Evolutionary conservation across 2,113 vertebrate species (phyloP).

Genomic region (Penelope pileata): DNA sequence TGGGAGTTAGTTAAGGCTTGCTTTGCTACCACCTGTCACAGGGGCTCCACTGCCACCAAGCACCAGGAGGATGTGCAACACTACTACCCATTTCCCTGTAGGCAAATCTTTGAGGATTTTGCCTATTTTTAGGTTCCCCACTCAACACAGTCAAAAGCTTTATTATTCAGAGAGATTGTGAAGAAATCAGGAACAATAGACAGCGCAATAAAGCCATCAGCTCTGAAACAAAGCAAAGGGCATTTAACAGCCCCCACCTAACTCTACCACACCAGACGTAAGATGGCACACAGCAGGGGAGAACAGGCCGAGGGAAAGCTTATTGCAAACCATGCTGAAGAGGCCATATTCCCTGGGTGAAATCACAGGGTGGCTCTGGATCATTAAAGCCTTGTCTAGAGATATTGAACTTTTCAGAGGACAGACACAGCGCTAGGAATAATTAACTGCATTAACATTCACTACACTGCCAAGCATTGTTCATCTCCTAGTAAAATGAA

Average conservation of each 20-base stretch:
- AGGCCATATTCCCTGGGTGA: conserved; percentile 74
- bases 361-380: conserved; percentile 59
- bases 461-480: conserved; percentile 45
- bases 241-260: conserved; percentile 71
- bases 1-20: neutral
- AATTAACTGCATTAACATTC: conserved; percentile 84
- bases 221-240: conserved; percentile 57
- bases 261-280: conserved; percentile 46
- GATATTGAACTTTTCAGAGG: conserved; percentile 58
- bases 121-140: neutral
- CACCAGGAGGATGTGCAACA: neutral
- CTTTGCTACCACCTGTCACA: neutral
- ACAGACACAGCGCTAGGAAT: conserved; percentile 73
- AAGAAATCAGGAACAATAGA: conserved; percentile 37
- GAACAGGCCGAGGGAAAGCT: conserved; percentile 36
- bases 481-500: conserved; percentile 58
- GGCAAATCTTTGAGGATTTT: neutral
- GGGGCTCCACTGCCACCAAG: neutral
- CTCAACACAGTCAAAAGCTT: neutral
- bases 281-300: neutral
- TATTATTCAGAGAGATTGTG: neutral
- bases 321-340: conserved; percentile 75
- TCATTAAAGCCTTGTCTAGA: conserved; percentile 76
- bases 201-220: neutral
- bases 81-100: neutral